Evolutionary conservation across 2,113 vertebrate species (phyloP).

Genomic region (Ornithorhynchus anatinus): DNA sequence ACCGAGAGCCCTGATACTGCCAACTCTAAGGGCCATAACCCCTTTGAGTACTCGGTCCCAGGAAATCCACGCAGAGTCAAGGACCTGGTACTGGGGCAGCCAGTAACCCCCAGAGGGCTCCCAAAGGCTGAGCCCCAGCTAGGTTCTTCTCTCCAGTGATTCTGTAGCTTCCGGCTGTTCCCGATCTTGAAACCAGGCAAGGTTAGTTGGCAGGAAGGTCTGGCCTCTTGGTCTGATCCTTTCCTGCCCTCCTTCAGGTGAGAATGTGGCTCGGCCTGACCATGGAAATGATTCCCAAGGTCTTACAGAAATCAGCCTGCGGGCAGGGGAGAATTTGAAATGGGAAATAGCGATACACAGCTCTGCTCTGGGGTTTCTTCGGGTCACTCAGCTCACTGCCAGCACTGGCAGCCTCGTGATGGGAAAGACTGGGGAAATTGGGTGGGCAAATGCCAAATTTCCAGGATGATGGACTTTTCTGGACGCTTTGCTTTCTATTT

Average conservation of each 20-base stretch:
- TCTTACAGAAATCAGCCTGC: background rate
- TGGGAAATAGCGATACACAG: background rate
- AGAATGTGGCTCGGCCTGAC: background rate
- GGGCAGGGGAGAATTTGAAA: background rate
- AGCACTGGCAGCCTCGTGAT: too few relatives aligned
- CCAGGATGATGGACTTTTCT: background rate
- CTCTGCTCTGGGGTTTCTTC: rapidly evolving
- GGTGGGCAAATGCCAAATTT: rapidly evolving
- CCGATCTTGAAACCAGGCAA: background rate
- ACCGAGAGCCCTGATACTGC: too few relatives aligned
- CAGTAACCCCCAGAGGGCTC: too few relatives aligned
- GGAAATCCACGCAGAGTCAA: too few relatives aligned
- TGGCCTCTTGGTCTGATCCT: background rate
- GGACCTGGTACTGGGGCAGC: too few relatives aligned
- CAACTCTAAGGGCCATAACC: too few relatives aligned
- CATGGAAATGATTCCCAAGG: background rate
- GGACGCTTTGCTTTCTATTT: background rate
- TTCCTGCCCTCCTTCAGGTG: too few relatives aligned
- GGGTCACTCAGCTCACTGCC: background rate
- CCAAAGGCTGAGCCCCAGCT: background rate
- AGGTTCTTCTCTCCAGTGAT: background rate
- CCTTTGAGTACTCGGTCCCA: too few relatives aligned
- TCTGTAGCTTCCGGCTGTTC: too few relatives aligned
- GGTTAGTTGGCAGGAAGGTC: background rate
- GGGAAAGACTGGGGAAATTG: background rate